These are phyloP conservation scores for Sylvicapra grimmia DNA, from an alignment of 2,113 vertebrate species.

Conservation along the genomic window DNA sequence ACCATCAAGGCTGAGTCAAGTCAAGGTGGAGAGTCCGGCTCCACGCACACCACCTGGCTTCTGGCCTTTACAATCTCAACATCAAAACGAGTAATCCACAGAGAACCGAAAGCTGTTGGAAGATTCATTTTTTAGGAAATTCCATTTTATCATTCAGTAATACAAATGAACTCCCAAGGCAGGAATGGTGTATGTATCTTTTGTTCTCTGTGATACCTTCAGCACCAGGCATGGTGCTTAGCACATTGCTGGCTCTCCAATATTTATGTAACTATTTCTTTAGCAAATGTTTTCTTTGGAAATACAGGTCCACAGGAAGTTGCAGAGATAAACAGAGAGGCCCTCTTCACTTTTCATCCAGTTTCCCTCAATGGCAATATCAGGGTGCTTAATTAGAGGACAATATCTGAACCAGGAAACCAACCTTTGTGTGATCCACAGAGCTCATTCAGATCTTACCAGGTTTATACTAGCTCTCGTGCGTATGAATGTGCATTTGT, in stretches of 20 bases:
- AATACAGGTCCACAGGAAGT: neutral
- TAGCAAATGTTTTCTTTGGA: neutral
- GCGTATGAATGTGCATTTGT: too few species aligned
- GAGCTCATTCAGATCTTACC: neutral
- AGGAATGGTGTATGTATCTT: fast-evolving
- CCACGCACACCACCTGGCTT: fast-evolving
- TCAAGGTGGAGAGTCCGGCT: neutral
- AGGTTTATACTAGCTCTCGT: neutral
- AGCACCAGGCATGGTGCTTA: neutral
- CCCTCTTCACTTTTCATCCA: neutral
- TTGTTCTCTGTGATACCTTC: neutral
- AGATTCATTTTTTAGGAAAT: neutral
- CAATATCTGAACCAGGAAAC: neutral
- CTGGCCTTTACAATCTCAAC: neutral
- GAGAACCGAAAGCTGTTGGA: neutral
- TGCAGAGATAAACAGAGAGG: neutral
- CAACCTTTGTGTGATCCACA: neutral
- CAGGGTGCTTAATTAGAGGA: neutral
- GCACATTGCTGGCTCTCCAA: neutral
- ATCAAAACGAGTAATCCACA: neutral
- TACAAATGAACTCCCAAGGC: neutral
- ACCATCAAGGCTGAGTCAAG: neutral
- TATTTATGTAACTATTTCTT: neutral
- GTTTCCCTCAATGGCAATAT: too few species aligned
- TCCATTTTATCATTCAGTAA: neutral